Percentiles rank a stretch among this genome's conserved stretches.
Conservation (phyloP, 2,797 vertebrate genomes). For the Paramormyrops hopkinsi region DNA sequence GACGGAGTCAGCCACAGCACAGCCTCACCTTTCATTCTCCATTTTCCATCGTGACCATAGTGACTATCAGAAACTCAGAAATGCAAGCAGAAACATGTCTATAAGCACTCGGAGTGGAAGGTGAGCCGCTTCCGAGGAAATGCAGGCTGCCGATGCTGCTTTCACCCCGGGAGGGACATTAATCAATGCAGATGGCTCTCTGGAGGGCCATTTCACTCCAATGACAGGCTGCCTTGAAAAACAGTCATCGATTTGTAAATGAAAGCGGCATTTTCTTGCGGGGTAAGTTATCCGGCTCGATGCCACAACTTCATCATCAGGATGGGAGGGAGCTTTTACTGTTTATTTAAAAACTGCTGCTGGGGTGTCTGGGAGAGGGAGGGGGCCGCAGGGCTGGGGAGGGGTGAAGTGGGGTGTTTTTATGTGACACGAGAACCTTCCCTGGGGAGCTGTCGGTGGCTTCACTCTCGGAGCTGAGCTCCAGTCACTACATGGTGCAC, state of each 20-base stretch:
- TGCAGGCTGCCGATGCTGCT: background rate
- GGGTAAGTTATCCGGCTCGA: slow-evolving; percentile 4
- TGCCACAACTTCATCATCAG: background rate
- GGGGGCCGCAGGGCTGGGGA: background rate
- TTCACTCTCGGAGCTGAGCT: slow-evolving; percentile 49
- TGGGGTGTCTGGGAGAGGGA: background rate
- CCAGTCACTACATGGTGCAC: slow-evolving; percentile 41
- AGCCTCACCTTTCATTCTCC: background rate
- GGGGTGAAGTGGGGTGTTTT: background rate
- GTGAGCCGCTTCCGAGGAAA: background rate
- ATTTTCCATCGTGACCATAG: background rate
- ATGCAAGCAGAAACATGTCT: background rate
- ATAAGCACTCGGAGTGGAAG: background rate
- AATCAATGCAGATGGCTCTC: slow-evolving; percentile 20
- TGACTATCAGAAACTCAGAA: background rate
- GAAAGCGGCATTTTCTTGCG: slow-evolving; percentile 14
- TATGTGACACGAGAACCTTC: background rate
- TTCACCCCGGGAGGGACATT: slow-evolving; percentile 8
- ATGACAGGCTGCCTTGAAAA: slow-evolving; percentile 14
- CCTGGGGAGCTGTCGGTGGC: slow-evolving; percentile 30
- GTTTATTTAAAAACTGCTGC: background rate
- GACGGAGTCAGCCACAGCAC: background rate
- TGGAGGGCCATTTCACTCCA: background rate
- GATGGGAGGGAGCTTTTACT: slow-evolving; percentile 2
- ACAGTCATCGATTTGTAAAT: slow-evolving; percentile 15